Percentiles rank a stretch among this genome's conserved stretches.
Evolutionary conservation across 2,888 invertebrate genomes (phyloP).

Genomic region (Andrena bicolor): DNA sequence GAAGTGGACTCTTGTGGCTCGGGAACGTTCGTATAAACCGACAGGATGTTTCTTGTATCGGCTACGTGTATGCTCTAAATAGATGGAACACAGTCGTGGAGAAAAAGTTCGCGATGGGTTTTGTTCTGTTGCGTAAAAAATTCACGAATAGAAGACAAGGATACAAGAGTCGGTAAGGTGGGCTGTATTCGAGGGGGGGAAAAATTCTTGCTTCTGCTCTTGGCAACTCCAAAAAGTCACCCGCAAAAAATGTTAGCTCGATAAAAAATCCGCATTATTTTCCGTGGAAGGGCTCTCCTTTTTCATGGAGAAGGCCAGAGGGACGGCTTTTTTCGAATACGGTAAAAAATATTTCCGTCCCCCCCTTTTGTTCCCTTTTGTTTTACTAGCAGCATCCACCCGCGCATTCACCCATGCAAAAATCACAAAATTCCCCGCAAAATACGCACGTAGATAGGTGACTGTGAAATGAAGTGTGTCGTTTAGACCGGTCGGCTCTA

Average conservation of each 20-base stretch:
- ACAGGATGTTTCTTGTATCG: slow-evolving; percentile 38
- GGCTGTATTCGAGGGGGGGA: slow-evolving; percentile 44
- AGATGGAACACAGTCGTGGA: slow-evolving; percentile 45
- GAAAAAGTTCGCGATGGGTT: slow-evolving; percentile 38
- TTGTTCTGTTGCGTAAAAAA: slow-evolving; percentile 56
- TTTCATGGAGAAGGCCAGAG: slow-evolving; percentile 15
- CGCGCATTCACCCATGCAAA: slow-evolving; percentile 75
- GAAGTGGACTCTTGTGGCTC: slow-evolving; percentile 30
- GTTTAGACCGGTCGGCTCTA: slow-evolving; percentile 51
- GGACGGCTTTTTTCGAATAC: slow-evolving; percentile 9
- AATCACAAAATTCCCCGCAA: slow-evolving; percentile 70
- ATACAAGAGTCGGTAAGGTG: slow-evolving; percentile 54
- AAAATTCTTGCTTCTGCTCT: slow-evolving; percentile 52
- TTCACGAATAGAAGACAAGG: slow-evolving; percentile 62
- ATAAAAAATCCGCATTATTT: slow-evolving; percentile 59
- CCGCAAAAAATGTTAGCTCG: slow-evolving; percentile 73
- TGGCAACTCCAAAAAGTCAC: slow-evolving; percentile 73
- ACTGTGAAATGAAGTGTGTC: slow-evolving; percentile 29
- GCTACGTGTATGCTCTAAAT: slow-evolving; percentile 50
- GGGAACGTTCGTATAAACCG: slow-evolving; percentile 43
- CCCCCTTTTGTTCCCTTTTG: slow-evolving; percentile 31
- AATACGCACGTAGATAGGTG: slow-evolving; percentile 54
- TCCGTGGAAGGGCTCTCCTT: slow-evolving; percentile 13
- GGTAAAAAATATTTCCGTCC: slow-evolving; percentile 38
- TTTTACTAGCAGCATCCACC: slow-evolving; percentile 71